Evolutionary conservation across 1,140 invertebrate species (phyloP).

Genomic region (Drosophila mauritiana): DNA sequence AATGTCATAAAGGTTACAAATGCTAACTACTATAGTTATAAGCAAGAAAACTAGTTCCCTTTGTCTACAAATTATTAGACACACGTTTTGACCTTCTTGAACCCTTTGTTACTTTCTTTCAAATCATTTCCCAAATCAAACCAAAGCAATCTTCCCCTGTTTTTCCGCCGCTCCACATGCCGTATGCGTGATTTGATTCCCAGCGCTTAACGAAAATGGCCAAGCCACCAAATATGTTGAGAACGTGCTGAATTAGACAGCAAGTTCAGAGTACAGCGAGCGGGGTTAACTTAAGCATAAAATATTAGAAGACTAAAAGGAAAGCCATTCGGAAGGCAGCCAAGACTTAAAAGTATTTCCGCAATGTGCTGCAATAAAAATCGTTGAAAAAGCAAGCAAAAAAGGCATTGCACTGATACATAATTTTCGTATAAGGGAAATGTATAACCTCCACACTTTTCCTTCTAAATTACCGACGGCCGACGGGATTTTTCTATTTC

Average conservation of each 20-base stretch:
- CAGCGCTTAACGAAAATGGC: slow-evolving; percentile 27
- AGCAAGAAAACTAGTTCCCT: too few relatives aligned
- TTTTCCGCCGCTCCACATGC: slow-evolving; percentile 38
- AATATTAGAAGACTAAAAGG: slow-evolving; percentile 72
- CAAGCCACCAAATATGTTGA: slow-evolving; percentile 26
- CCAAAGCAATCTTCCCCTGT: slow-evolving; percentile 5
- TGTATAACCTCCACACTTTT: slow-evolving; percentile 9
- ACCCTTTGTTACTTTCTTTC: background rate
- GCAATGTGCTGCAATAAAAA: slow-evolving; percentile 82
- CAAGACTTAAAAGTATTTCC: slow-evolving; percentile 82
- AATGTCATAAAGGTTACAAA: too few relatives aligned
- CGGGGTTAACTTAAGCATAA: slow-evolving; percentile 52
- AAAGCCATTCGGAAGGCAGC: slow-evolving; percentile 74
- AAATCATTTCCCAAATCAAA: slow-evolving; percentile 21
- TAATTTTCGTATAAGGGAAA: slow-evolving; percentile 17
- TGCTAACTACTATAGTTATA: too few relatives aligned
- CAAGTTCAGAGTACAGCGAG: background rate
- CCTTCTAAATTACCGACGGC: slow-evolving; percentile 47
- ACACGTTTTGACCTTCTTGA: background rate
- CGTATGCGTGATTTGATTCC: slow-evolving; percentile 67
- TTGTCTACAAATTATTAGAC: too few relatives aligned
- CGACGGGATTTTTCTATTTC: slow-evolving; percentile 68
- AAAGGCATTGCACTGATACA: slow-evolving; percentile 25
- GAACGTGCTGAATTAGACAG: slow-evolving; percentile 65
- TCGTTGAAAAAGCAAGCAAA: slow-evolving; percentile 62